Evolutionary conservation across 2,888 invertebrate genomes (phyloP), one percentile per base, ranked within the genome.

Genomic region (Fragum sueziense): DNA sequence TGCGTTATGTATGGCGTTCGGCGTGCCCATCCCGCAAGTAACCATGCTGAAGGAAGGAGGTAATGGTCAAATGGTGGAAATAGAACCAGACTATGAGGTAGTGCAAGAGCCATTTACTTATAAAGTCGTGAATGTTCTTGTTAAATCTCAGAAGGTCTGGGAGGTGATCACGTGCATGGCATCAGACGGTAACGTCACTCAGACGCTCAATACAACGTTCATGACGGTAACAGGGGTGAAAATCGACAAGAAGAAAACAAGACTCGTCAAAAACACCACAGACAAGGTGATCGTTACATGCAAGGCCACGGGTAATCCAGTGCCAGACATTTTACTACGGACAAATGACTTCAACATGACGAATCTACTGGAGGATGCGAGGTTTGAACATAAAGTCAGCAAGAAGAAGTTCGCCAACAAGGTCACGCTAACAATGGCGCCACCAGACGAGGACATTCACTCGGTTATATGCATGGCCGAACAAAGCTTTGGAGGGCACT

Each of bases 251-350:
- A n/a, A 31, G 2, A 41, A 59, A 47, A 71, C 71, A 1, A 59
- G 59, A 6, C 11, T 71, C 6, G 37, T 41, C n/a, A 37, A 29
- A 34, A 71, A 59, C 41, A 71, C 27, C 27, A 61, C 71, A 41
- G 47, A 29, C 7, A 57, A 59, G 25, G 57, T 41, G 0, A 27
- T 61, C 20, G 29, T 71, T 2, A 29, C 41, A 11, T 71, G 71
- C 34, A 41, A 71, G 25, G 71, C 61, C 3, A 29, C 71, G n/a
- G 59, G 71, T 20, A 71, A 22, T 9, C 59, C 61, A 20, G 25
- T n/a, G 27, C 71, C 71, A 1, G 25, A 41, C 11, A 29, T 71
- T 2, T 59, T 37, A 61, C 25, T 71, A 7, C 59, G 27, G n/a
- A 1, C 25, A 4, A n/a, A 17, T 61, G 1, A 29, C 6, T 4